These are phyloP conservation scores for Caenorhabditis drosophilae DNA, from an alignment of 2,888 invertebrate species.

Conservation along the genomic window DNA sequence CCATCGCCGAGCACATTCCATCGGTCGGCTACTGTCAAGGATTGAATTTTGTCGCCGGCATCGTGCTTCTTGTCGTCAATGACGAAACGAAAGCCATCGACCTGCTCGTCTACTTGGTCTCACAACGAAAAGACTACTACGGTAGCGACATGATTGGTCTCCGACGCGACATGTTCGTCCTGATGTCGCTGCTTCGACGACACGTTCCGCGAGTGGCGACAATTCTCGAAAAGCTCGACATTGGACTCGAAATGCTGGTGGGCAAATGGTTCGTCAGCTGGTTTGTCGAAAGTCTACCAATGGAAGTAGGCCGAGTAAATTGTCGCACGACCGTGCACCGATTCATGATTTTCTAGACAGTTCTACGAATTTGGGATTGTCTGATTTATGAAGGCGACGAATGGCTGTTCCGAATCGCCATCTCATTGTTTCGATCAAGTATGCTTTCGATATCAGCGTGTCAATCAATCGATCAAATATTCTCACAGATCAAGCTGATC, in stretches of 20 bases:
- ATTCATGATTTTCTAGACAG: conserved; percentile 76
- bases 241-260: conserved; percentile 47
- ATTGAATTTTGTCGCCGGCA: conserved; percentile 48
- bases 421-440: conserved; percentile 37
- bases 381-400: conserved; percentile 92
- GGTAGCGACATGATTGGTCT: conserved; percentile 47
- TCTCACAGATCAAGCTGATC: conserved; percentile 39
- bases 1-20: conserved; percentile 46
- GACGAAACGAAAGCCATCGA: conserved; percentile 45
- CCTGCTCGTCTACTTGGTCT: conserved; percentile 42
- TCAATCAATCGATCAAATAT: conserved; percentile 40
- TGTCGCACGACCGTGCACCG: not conserved
- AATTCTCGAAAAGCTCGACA: conserved; percentile 36
- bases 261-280: conserved; percentile 55
- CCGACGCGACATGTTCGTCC: conserved; percentile 43
- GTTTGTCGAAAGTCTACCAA: conserved; percentile 52
- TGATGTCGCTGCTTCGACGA: conserved; percentile 40
- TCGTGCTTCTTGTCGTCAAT: conserved; percentile 43
- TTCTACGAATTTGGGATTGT: conserved; percentile 92
- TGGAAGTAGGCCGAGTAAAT: conserved; percentile 37
- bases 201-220: conserved; percentile 27
- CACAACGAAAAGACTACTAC: conserved; percentile 41
- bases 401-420: conserved; percentile 85
- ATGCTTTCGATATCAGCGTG: conserved; percentile 35
- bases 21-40: conserved; percentile 55